phyloP scores from a whole-genome alignment of 1,140 invertebrate genomes.

The Lordiphosa collinella region DNA sequence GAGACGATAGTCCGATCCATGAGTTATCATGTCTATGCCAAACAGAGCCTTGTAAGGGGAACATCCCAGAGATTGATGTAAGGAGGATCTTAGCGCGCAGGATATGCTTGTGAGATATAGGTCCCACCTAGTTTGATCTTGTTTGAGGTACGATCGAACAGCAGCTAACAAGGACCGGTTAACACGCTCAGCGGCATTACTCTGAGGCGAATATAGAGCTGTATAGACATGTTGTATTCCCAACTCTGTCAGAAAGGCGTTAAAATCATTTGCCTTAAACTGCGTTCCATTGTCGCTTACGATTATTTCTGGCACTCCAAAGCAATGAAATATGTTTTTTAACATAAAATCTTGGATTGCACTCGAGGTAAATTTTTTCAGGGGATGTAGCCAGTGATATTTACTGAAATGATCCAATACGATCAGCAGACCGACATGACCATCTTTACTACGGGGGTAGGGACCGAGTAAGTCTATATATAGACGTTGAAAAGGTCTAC shows the following conservation, averaged over 20 bases:
- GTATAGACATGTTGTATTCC: constrained; percentile 3
- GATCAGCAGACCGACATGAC: constrained; percentile 12
- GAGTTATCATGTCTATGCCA: constrained; percentile 16
- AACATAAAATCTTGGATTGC: constrained; percentile 6
- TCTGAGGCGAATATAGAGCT: constrained; percentile 13
- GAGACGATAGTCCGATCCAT: neutral
- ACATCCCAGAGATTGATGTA: constrained; percentile 12
- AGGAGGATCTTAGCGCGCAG: constrained; percentile 9
- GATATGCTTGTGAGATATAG: constrained; percentile 11
- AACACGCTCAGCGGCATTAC: too few relatives aligned
- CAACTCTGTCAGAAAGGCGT: too few relatives aligned
- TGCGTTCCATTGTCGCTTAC: constrained; percentile 48
- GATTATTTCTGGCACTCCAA: too few relatives aligned
- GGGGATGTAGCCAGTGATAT: constrained; percentile 2
- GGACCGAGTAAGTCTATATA: constrained; percentile 28
- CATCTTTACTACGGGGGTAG: constrained; percentile 12
- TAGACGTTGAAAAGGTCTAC: constrained; percentile 21
- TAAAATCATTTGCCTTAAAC: constrained; percentile 33
- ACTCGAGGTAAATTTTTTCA: constrained; percentile 5
- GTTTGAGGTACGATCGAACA: constrained; percentile 22
- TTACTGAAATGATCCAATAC: constrained; percentile 17
- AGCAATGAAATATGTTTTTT: constrained; percentile 22
- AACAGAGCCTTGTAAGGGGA: constrained; percentile 22
- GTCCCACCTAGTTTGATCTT: constrained; percentile 29
- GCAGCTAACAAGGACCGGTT: constrained; percentile 30